Base-by-base conservation (phyloP, 2,113 vertebrate species). In the Leucoraja erinaceus region DNA sequence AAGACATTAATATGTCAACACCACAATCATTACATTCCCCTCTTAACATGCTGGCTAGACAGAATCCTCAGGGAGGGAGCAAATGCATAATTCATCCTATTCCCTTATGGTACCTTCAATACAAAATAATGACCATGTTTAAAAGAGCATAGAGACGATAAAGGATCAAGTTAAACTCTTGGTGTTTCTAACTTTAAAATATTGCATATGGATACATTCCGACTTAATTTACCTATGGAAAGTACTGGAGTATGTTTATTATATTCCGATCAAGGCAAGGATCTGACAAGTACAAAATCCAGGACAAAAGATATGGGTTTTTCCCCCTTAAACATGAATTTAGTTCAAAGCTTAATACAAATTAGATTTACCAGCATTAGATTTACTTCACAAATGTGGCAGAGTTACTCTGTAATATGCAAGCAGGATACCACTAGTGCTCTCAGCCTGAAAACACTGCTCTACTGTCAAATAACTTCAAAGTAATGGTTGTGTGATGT, bases 1-100 rank as follows among this genome's bases (percentile, higher is more conserved):
- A 72, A 47, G 68, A 91, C 90, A 91, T 91, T 47, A 91, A 91
- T 91, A 91, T 72, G 66, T 91, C 68, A 91, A 72, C 68, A 72
- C 31, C 12, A 12, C 22, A 8, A 9, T 11, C 66, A 72, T 74
- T 72, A 91, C 22, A 91, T 91, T 74, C 38, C 38, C 33, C 66
- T 66, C 90, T 47, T 72, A 72, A 91, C 38, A 91, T 25, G 68
- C 68, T 91, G 90, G 90, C 90, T 72, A 91, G 90, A 91, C 90
- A 91, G 68, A 38, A 72, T 91, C 68, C 90, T 91, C 68, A 54
- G 90, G 38, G 90, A 91, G 33, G 33, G 33, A 70, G 68, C 33
- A 90, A 91, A 91, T 74, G 20, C 90, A 91, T 91, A 72, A 74
- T 91, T 74, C 90, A 91, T 72, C 38, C 7, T 47, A 72, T 16